Evolutionary conservation across 2,797 vertebrate genomes (phyloP).

Genomic region (Apodemus agrarius): DNA sequence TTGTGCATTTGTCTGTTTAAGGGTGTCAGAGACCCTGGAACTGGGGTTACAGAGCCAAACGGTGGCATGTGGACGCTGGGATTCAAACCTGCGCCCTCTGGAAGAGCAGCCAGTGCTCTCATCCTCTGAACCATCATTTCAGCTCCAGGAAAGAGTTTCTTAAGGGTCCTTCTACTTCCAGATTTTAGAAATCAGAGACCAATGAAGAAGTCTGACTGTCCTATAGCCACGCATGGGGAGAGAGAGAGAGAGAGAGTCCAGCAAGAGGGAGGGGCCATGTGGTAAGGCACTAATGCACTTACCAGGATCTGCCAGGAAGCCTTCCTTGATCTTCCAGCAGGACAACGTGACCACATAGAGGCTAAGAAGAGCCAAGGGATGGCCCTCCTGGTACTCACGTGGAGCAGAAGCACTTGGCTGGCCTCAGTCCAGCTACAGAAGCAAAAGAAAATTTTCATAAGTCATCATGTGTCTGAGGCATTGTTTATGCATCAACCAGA

Average conservation of each 20-base stretch:
- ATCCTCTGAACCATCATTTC: no score
- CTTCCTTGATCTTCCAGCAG: neutral
- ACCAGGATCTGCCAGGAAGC: neutral
- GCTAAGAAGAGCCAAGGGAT: neutral
- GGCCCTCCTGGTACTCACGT: neutral
- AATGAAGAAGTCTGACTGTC: neutral
- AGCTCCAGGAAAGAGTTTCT: neutral
- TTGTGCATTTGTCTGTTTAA: neutral
- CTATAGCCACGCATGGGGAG: neutral
- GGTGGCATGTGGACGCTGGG: neutral
- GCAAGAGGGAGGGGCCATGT: neutral
- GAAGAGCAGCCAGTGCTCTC: neutral
- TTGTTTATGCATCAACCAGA: neutral
- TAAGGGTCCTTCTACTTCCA: neutral
- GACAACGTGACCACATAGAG: no score
- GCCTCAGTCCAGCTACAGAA: neutral
- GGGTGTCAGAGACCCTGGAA: neutral
- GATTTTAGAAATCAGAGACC: neutral
- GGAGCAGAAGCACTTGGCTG: neutral
- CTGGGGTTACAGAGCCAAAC: neutral
- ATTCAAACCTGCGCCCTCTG: neutral
- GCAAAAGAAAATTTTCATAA: neutral
- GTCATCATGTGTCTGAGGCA: neutral
- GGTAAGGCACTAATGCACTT: neutral
- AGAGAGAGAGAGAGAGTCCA: neutral